Evolutionary conservation across 2,888 invertebrate genomes (phyloP), one percentile per base, ranked within the genome.

Genomic region (Monopis laevigella): DNA sequence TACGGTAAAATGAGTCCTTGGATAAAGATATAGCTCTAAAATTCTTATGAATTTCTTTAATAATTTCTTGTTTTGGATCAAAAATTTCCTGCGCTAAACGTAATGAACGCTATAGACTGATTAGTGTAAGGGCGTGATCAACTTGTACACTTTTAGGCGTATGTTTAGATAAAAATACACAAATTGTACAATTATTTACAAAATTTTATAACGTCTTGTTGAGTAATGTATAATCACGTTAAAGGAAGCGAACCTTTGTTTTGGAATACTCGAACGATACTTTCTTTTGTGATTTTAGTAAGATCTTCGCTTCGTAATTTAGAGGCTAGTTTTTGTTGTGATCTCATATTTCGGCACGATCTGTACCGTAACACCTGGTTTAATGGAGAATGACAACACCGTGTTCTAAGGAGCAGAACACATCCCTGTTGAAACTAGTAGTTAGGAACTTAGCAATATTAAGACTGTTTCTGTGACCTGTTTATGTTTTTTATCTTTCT

Each of bases 391-490:
- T 50, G 12, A 71, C 53, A 62, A 71, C 71, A 74, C 62, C 69
- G 77, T 77, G 78, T 78, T 74, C 77, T 73, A 70, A 61, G 73
- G 70, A 69, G 78, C 74, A 73, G 73, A 60, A 78, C 80, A 75
- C 80, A 80, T 80, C 80, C 80, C 80, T 80, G 80, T 73, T 62
- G 49, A 64, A 72, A 71, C 73, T 72, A 65, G 65, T 78, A 80
- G 74, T 73, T 78, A 80, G 74, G 75, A 71, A 8, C 6, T 74
- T 80, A 80, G 80, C 74, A 77, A 74, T 75, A 55, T 66, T 81
- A 82, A 82, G 82, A 82, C 82, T 82, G 81, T 82, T 71, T 77
- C 77, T 75, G 82, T 82, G 82, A 82, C 82, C 82, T 82, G 82
- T 81, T 80, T 75, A 69, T 64, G 70, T 51, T 46, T n/a, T n/a